These are phyloP conservation scores for Nasua narica DNA, from an alignment of 2,797 vertebrate genomes.

Conservation along the genomic window DNA sequence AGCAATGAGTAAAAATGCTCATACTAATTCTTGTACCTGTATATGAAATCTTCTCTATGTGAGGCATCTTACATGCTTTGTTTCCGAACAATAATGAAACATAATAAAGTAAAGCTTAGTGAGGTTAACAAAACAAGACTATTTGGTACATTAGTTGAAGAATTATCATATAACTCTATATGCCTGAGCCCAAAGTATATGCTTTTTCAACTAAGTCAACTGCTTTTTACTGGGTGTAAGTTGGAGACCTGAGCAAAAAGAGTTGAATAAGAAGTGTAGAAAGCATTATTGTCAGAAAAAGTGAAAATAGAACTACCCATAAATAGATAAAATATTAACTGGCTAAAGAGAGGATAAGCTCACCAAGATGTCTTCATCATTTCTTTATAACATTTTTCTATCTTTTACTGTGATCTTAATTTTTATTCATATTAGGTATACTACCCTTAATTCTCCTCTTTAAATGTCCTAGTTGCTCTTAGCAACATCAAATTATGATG, in stretches of 20 bases:
- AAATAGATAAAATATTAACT: neutral
- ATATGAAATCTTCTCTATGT: neutral
- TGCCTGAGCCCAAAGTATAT: neutral
- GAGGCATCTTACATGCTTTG: neutral
- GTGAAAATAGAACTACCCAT: neutral
- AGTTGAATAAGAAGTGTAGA: neutral
- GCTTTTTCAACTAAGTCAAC: neutral
- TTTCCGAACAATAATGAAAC: neutral
- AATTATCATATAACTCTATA: neutral
- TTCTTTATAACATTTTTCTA: neutral
- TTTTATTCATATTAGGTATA: neutral
- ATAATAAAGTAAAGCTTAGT: neutral
- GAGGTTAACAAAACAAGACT: neutral
- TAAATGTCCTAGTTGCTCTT: slow-evolving; percentile 14
- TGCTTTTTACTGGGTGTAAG: neutral
- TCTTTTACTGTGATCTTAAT: neutral
- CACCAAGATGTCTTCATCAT: neutral
- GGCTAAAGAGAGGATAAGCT: neutral
- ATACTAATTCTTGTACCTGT: neutral
- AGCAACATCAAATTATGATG: slow-evolving; percentile 39
- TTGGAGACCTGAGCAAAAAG: neutral
- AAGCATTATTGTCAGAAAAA: neutral
- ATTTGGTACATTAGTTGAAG: neutral
- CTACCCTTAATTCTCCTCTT: neutral
- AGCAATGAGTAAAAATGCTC: neutral